phyloP scores from a whole-genome alignment of 2,888 invertebrate genomes.

The Lithophane leautieri region DNA sequence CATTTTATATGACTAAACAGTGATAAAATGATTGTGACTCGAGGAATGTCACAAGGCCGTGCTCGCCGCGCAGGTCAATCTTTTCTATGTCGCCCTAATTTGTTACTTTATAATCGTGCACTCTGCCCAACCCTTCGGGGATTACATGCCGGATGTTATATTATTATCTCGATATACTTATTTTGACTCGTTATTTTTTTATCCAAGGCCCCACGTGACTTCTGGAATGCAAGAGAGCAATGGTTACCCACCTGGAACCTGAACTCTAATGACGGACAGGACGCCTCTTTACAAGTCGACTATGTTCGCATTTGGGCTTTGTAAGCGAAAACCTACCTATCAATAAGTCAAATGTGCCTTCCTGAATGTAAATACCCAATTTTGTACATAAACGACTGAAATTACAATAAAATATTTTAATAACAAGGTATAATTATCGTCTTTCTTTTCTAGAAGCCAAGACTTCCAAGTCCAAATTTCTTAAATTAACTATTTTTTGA shows the following conservation, averaged over 20 bases:
- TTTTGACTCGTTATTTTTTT: slow-evolving; percentile 14
- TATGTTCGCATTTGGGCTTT: slow-evolving; percentile 92
- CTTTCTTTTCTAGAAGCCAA: slow-evolving; percentile 9
- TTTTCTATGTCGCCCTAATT: not conserved
- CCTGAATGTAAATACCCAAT: slow-evolving; percentile 12
- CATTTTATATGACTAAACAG: too few species aligned
- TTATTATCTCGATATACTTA: not conserved
- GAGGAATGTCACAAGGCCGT: too few species aligned
- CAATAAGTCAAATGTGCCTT: slow-evolving; percentile 19
- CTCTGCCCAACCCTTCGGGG: not conserved
- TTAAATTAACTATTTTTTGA: not conserved
- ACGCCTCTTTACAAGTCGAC: slow-evolving; percentile 92
- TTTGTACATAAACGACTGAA: slow-evolving; percentile 39
- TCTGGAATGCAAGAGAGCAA: slow-evolving; percentile 90
- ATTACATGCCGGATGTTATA: not conserved
- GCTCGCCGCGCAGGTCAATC: too few species aligned
- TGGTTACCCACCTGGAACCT: slow-evolving; percentile 92
- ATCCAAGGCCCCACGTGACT: slow-evolving; percentile 89
- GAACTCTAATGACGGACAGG: slow-evolving; percentile 86
- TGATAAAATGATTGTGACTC: too few species aligned
- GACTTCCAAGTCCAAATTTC: not conserved
- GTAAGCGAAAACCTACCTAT: slow-evolving; percentile 64
- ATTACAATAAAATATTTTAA: slow-evolving; percentile 29
- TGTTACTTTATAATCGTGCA: not conserved
- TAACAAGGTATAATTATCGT: not conserved